Evolutionary conservation across 2,113 vertebrate genomes (phyloP), one percentile per base, ranked within the genome.

Genomic region (Salminus brasiliensis): DNA sequence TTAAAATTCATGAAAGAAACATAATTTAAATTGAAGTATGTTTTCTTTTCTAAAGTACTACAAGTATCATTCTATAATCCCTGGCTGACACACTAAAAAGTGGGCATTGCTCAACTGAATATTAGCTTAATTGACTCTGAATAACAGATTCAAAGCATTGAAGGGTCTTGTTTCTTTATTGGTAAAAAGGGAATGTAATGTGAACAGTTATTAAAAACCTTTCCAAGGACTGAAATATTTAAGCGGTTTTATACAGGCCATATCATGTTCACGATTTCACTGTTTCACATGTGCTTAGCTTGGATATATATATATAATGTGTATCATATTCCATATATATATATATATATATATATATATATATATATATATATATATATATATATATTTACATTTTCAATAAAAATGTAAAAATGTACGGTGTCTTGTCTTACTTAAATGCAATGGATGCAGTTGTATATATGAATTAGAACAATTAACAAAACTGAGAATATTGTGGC

Each of bases 341-440:
- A 92, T 90, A 55, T 73, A 88, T 90, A 30, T 65, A 66, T 72
- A 70, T n/a, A 66, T 72, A 70, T 84, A 81, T 55, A 78, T 21
- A 88, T 80, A 81, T 93, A 88, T 91, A 88, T 87, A 92, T 90
- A 88, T 60, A 84, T 92, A 89, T 91, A 87, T 88, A 90, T 91
- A 92, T 90, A 55, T 73, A 88, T 90, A n/a, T 91, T 92, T 90
- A 55, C 74, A 88, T 90, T 92, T 92, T 91, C 87, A 92, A 92
- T 93, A 47, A 21, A 39, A 30, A 53, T 21, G 2, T 21, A 18
- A 49, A 49, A 16, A 49, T 15, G 43, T 45, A 15, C 2, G 43
- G 43, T 2, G 4, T 45, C 43, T 15, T 15, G 2, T 45, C 8
- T 36, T 36, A 4, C 8, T 36, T 36, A 7, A 7, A 7, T 36